Percentiles rank a stretch among this genome's conserved stretches.
Conservation (phyloP, 2,888 invertebrate genomes). For the Cantharis rustica region DNA sequence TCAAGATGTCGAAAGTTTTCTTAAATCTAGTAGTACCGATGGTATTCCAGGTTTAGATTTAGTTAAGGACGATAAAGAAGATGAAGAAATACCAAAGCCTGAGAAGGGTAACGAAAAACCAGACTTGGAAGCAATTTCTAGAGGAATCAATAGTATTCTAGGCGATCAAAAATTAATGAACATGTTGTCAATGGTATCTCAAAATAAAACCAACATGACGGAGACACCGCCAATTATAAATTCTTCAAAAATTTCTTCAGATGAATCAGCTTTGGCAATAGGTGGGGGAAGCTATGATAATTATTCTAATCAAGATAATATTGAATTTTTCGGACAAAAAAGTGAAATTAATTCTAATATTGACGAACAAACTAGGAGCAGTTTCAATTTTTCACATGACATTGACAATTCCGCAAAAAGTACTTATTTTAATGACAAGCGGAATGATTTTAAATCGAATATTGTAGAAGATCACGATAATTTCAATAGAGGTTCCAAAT, state of each 20-base stretch:
- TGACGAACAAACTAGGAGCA: conserved; percentile 50
- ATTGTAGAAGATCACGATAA: conserved; percentile 19
- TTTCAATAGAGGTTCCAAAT: conserved; percentile 13
- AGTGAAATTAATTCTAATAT: conserved; percentile 33
- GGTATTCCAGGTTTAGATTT: conserved; percentile 78
- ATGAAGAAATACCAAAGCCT: conserved; percentile 34
- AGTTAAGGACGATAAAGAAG: conserved; percentile 57
- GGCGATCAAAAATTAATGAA: conserved; percentile 68
- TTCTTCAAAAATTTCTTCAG: background rate
- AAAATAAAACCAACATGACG: conserved; percentile 41
- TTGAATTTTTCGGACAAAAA: conserved; percentile 10
- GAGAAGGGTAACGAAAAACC: conserved; percentile 41
- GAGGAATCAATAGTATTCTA: conserved; percentile 65
- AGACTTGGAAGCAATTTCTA: conserved; percentile 64
- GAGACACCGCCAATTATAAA: background rate
- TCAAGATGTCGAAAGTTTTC: background rate
- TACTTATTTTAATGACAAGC: background rate
- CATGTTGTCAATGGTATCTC: conserved; percentile 59
- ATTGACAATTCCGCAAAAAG: background rate
- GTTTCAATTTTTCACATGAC: conserved; percentile 38
- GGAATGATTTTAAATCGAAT: conserved; percentile 4
- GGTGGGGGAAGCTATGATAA: background rate
- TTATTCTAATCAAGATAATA: conserved; percentile 7
- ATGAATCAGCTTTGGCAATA: background rate
- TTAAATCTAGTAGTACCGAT: conserved; percentile 44